Conservation (phyloP, 2,113 vertebrate genomes). For the Tautogolabrus adspersus region DNA sequence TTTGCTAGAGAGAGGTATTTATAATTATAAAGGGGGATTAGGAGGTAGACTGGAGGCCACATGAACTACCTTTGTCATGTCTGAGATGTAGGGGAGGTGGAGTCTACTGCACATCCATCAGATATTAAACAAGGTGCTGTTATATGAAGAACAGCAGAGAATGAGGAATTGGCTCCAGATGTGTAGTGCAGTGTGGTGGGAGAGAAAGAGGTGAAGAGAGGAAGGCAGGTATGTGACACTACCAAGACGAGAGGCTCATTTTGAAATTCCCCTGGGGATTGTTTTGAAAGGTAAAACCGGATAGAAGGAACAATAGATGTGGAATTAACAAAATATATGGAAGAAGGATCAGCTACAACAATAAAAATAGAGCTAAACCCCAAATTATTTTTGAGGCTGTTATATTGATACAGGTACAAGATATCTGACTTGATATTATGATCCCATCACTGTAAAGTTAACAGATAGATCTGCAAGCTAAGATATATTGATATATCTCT, state of each 20-base stretch:
- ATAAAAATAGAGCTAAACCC: too few species aligned
- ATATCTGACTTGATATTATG: too few species aligned
- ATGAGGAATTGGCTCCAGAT: conserved; percentile 36
- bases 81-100: conserved; percentile 54
- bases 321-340: too few species aligned
- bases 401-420: too few species aligned
- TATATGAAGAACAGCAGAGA: conserved; percentile 19
- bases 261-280: neutral
- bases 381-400: too few species aligned
- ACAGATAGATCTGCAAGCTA: too few species aligned
- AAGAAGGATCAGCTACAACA: too few species aligned
- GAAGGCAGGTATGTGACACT: neutral
- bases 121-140: conserved; percentile 45
- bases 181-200: conserved; percentile 21
- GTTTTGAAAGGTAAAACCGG: too few species aligned
- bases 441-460: too few species aligned
- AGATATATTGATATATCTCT: too few species aligned
- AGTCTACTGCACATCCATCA: conserved; percentile 48
- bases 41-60: conserved; percentile 73
- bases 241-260: conserved; percentile 11
- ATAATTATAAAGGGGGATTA: conserved; percentile 86
- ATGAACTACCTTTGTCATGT: conserved; percentile 70
- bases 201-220: conserved; percentile 59
- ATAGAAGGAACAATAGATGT: too few species aligned
- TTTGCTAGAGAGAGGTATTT: conserved; percentile 67